These are phyloP conservation scores for Magallana ariakensis DNA, from an alignment of 1,140 invertebrate species.

Conservation along the genomic window DNA sequence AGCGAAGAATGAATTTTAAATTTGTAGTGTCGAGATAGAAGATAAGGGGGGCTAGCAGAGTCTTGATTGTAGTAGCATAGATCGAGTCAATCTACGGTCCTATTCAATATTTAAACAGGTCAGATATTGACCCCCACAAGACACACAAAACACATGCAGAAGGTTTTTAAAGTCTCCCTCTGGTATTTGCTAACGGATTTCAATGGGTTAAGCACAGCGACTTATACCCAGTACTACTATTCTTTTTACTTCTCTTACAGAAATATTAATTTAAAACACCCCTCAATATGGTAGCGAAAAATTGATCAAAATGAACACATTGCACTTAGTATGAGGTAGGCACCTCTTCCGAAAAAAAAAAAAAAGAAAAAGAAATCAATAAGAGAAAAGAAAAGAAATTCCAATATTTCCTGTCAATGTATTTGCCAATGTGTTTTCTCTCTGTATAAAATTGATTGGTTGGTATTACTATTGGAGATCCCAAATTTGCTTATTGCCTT, in stretches of 20 bases:
- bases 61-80: background rate
- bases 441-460: conserved; percentile 14
- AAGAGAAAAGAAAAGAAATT: conserved; percentile 17
- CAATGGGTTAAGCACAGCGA: conserved; percentile 11
- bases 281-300: background rate
- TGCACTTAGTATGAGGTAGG: background rate
- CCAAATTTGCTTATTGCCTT: background rate
- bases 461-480: background rate
- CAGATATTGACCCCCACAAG: background rate
- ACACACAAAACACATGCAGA: conserved; percentile 2
- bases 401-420: conserved; percentile 19
- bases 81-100: conserved; percentile 5
- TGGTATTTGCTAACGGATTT: background rate
- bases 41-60: background rate
- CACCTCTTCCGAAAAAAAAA: background rate
- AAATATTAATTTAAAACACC: background rate
- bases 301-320: conserved; percentile 9
- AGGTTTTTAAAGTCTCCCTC: background rate
- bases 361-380: conserved; percentile 18
- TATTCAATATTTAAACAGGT: conserved; percentile 28
- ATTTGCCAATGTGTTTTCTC: background rate
- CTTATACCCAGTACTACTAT: background rate
- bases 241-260: background rate
- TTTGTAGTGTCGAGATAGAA: conserved; percentile 14
- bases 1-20: conserved; percentile 13